Percentiles rank a stretch among this genome's conserved stretches.
Conservation (phyloP, 1,140 invertebrate genomes). For the Sycophaga agraensis region DNA sequence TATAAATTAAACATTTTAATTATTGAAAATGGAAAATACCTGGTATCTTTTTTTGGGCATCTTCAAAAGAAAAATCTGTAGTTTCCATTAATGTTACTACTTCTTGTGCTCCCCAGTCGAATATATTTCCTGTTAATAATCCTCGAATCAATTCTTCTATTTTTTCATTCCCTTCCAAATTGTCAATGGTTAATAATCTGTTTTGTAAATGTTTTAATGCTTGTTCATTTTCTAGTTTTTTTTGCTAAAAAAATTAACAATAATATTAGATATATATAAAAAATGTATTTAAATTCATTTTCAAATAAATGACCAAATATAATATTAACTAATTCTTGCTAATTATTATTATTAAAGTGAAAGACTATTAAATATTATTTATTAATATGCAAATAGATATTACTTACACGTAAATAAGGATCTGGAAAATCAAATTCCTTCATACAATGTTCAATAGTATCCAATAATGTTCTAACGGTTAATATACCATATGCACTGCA, state of each 20-base stretch:
- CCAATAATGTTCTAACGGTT: constrained; percentile 84
- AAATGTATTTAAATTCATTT: not conserved
- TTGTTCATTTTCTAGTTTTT: constrained; percentile 69
- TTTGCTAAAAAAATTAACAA: constrained; percentile 65
- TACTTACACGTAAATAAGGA: constrained; percentile 75
- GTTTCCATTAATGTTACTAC: constrained; percentile 81
- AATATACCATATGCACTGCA: constrained; percentile 80
- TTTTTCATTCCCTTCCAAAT: constrained; percentile 57
- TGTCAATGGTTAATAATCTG: constrained; percentile 61
- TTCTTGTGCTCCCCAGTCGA: constrained; percentile 94
- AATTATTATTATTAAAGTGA: too few species aligned
- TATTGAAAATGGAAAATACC: constrained; percentile 55
- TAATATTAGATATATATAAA: constrained; percentile 2
- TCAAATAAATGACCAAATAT: too few species aligned
- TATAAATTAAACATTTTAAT: not conserved
- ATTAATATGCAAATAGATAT: constrained; percentile 37
- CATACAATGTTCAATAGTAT: constrained; percentile 89
- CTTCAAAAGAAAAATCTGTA: constrained; percentile 74
- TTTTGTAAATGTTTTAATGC: constrained; percentile 61
- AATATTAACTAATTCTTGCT: too few species aligned
- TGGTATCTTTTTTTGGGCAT: constrained; percentile 75
- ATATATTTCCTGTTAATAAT: constrained; percentile 85
- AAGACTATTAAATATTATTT: not conserved
- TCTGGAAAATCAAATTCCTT: constrained; percentile 91
- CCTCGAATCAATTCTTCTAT: constrained; percentile 63